Base-by-base conservation (phyloP, 2,888 invertebrate genomes). In the Rambutsinella grinnellia region DNA sequence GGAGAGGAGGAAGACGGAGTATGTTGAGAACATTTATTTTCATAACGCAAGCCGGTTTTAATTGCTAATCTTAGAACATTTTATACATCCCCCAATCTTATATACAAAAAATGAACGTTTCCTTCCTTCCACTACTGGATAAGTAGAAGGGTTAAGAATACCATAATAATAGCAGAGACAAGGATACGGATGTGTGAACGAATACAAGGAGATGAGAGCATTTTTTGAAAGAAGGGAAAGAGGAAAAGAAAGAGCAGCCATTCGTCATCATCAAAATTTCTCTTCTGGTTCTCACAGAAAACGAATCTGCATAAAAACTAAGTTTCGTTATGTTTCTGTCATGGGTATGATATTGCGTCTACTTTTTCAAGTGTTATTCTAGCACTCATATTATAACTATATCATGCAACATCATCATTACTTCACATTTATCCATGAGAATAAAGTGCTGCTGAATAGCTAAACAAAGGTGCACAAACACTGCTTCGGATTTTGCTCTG, bases 111-210 rank as follows among this genome's bases (percentile, higher is more conserved):
- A n/a, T n/a, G n/a, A n/a, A n/a, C n/a, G n/a, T n/a, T n/a, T n/a
- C n/a, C n/a, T n/a, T n/a, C n/a, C n/a, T n/a, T n/a, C n/a, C 26
- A 19, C 19, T 53, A 26, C 60, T 58, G 60, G 68, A 60, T 58
- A 68, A n/a, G n/a, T n/a, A n/a, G 60, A 58, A 68, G 67, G 67
- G 67, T 67, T 65, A 58, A 57, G 46, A 67, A 46, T 23, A 27
- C 47, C 57, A 21, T 23, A 21, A 44, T 47, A 54, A 21, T 23
- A 36, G 15, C 5, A 51, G 63, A 53, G 36, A 57, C 58, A 60
- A 68, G 68, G 60, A 60, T 68, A 68, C 68, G 68, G 68, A 68
- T 68, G 68, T 68, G 68, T 68, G 68, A 68, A 60, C 68, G 68
- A 68, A 68, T 68, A 60, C 60, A 60, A 67, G 67, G 46, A 53